Evolutionary conservation across 2,888 invertebrate genomes (phyloP), one percentile per base, ranked within the genome.

Genomic region (Eurytoma californica): DNA sequence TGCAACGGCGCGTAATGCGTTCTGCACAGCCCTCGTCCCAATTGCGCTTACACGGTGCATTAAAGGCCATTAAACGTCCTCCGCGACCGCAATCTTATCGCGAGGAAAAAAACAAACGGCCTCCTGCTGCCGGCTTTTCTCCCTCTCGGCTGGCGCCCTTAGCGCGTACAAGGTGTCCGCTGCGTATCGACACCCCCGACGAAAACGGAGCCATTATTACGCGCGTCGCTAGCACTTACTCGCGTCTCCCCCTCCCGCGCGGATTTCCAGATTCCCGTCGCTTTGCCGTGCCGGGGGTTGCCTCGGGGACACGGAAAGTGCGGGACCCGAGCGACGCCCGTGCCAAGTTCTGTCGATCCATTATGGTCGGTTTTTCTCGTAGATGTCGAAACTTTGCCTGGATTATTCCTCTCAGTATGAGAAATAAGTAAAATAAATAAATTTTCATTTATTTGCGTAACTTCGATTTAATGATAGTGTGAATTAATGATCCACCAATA

Each of bases 21-120:
- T n/a, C n/a, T 28, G 2, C n/a, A n/a, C 30, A n/a, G 39, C 16
- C 61, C 28, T 39, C 18, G 28, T 51, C 30, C 24, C 53, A 72
- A 63, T 60, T 55, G 68, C 57, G 61, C 28, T 61, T 58, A 67
- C 55, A 28, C 68, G 24, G 16, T 47, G 13, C 72, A 47, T 78
- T 78, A 73, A 39, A 78, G 58, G 51, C 73, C 73, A 73, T 78
- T 78, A 73, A 73, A 69, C 9, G 65, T 65, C 16, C 70, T 65
- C 20, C 53, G 20, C 53, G 58, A 24, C 53, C 47, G 55, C 58
- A 63, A 69, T 24, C 58, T 68, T 51, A 53, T 69, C 7, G 7
- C 39, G 9, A 39, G 39, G 39, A 39, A 39, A 39, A 39, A 39
- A 39, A 39, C 39, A 73, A 66, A 30, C 30, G 24, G 51, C 55